Percentiles rank a stretch among this genome's conserved stretches.
Conservation (phyloP, 2,113 vertebrate species). For the Ctenodactylus gundi region DNA sequence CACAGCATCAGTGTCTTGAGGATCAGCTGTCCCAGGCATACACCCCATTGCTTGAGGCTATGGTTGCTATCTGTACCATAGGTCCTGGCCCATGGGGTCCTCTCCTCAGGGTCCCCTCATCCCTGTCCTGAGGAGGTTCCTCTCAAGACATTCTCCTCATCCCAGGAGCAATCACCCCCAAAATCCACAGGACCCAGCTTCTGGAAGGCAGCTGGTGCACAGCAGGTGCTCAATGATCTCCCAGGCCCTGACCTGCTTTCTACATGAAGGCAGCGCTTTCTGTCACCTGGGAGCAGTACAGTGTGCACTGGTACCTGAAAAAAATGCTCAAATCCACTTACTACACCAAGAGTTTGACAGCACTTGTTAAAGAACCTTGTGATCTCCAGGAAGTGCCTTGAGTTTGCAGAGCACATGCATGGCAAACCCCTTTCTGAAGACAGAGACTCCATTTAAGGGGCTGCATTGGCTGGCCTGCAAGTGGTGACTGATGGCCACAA, state of each 20-base stretch:
- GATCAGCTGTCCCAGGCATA: rapidly evolving
- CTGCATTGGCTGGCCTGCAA: background rate
- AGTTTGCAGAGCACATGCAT: background rate
- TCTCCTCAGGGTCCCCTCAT: background rate
- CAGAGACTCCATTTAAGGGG: background rate
- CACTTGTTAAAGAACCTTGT: background rate
- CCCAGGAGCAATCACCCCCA: rapidly evolving
- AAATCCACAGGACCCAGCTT: background rate
- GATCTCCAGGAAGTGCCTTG: background rate
- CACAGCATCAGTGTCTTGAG: rapidly evolving
- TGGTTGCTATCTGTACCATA: rapidly evolving
- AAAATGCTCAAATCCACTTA: background rate
- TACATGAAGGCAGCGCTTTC: background rate
- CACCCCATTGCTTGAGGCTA: background rate
- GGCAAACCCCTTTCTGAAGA: background rate
- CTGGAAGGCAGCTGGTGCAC: too few relatives aligned
- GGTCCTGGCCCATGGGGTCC: background rate
- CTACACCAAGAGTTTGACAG: background rate
- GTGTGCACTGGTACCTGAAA: background rate
- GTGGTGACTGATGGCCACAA: background rate
- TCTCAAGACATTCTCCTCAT: background rate
- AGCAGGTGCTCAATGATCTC: background rate
- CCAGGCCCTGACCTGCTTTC: background rate
- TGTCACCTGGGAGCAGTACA: background rate
- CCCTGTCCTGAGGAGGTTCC: background rate